Base-by-base conservation (phyloP, 1,140 invertebrate genomes). In the Charaxes varanes region DNA sequence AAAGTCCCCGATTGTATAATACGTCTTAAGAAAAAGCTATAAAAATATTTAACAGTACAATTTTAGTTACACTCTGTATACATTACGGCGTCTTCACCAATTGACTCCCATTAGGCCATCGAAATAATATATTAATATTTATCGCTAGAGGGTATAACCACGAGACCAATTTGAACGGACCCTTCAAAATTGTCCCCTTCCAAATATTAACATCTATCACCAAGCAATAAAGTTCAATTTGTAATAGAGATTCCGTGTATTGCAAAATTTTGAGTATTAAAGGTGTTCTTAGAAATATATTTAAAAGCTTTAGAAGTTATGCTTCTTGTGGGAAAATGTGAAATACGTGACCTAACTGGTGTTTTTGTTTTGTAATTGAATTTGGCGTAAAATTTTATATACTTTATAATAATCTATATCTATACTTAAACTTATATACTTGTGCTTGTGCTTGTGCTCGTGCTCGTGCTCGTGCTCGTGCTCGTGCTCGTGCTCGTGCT, bases 81-180 rank as follows among this genome's bases (percentile, higher is more conserved):
- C 16, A 27, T 13, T 36, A 41, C 46, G 48, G 36, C 24, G 32
- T 33, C 37, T 27, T 31, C 41, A 50, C 50, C 57, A 67, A 67
- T 63, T 63, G 63, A 63, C 57, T 63, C 45, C 51, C 53, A 51
- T 55, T 52, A 38, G 49, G 43, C 33, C 48, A 56, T 42, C 37
- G 27, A 57, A 53, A 60, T 52, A 62, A 56, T 51, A 45, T 56
- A 56, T 56, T 51, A 50, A 63, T 59, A 67, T 67, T 63, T 63
- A 67, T 54, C 37, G 33, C 28, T 23, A 19, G 41, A 61, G 53
- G 53, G 53, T 38, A 32, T 27, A 37, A 18, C 30, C 7, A 17
- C 41, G 16, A 34, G n/a, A 38, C 24, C 31, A 40, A 30, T 31
- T 31, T 36, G 15, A 7, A 15, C 6, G 10, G 11, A 30, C 1